Conservation (phyloP, 2,797 vertebrate species). For the Tenualosa thibaudeaui region DNA sequence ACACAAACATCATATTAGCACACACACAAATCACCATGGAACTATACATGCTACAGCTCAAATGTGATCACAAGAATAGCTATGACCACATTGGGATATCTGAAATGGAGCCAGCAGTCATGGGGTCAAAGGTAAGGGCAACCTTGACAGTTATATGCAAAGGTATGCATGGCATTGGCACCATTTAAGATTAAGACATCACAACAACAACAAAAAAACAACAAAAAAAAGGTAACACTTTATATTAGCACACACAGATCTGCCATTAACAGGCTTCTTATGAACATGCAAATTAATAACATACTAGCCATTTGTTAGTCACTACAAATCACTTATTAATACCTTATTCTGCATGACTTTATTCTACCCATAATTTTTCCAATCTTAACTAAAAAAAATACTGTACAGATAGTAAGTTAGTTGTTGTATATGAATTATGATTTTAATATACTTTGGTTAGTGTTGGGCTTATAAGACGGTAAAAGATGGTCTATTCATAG, state of each 20-base stretch:
- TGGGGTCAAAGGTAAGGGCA: background rate
- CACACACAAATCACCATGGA: conserved; percentile 66
- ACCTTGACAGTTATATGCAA: background rate
- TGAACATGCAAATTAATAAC: too few relatives aligned
- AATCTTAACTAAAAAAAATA: too few relatives aligned
- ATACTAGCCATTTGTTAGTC: too few relatives aligned
- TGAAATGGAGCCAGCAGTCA: conserved; percentile 54
- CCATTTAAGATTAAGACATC: background rate
- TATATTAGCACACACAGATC: too few relatives aligned
- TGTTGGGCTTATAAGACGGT: too few relatives aligned
- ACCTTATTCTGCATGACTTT: too few relatives aligned
- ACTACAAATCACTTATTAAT: too few relatives aligned
- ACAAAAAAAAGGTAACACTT: conserved; percentile 37
- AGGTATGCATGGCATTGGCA: background rate
- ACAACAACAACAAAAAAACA: conserved; percentile 24
- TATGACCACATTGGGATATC: conserved; percentile 41
- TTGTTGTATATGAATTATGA: too few relatives aligned
- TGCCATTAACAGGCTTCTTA: too few relatives aligned
- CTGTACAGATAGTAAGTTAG: too few relatives aligned
- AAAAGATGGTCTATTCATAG: background rate
- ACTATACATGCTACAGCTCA: conserved; percentile 41
- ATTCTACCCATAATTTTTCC: too few relatives aligned
- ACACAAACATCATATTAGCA: conserved; percentile 53
- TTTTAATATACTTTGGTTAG: too few relatives aligned
- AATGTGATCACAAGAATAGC: conserved; percentile 9